A percentile compares a stretch with the other conserved stretches of the same genome.
These are phyloP conservation scores for Scaptomyza graminum DNA, from an alignment of 1,140 invertebrate species.

Conservation along the genomic window DNA sequence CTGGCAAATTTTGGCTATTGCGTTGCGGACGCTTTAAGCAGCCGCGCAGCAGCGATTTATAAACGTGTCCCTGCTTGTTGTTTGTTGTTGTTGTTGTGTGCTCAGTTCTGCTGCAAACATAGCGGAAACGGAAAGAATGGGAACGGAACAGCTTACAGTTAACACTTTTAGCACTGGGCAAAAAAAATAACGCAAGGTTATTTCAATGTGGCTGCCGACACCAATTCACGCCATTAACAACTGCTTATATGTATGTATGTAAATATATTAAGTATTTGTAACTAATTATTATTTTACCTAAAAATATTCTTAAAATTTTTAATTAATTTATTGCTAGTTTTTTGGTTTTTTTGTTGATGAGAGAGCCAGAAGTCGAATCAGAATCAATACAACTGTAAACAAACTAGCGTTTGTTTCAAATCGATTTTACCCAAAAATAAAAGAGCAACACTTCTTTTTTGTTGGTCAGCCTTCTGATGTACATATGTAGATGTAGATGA, in stretches of 20 bases:
- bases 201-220: not conserved
- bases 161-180: not conserved
- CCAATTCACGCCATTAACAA: not conserved
- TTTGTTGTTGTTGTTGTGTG: constrained; percentile 32
- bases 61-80: constrained; percentile 65
- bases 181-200: constrained; percentile 9
- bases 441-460: constrained; percentile 11
- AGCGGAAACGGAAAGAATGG: constrained; percentile 12
- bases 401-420: constrained; percentile 58
- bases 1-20: constrained; percentile 73
- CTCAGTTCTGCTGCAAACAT: constrained; percentile 20
- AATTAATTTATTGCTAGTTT: constrained; percentile 1
- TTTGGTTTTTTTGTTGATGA: constrained; percentile 1
- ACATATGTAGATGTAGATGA: no score
- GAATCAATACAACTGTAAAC: constrained; percentile 79
- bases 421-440: constrained; percentile 72
- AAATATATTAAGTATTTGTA: no score
- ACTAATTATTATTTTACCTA: not conserved
- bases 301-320: not conserved
- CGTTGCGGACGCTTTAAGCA: constrained; percentile 78
- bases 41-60: constrained; percentile 79
- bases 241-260: not conserved
- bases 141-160: constrained; percentile 1
- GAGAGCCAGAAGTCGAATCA: constrained; percentile 51
- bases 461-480: constrained; percentile 40